Conservation (phyloP, 2,113 vertebrate genomes). For the Motacilla alba region DNA sequence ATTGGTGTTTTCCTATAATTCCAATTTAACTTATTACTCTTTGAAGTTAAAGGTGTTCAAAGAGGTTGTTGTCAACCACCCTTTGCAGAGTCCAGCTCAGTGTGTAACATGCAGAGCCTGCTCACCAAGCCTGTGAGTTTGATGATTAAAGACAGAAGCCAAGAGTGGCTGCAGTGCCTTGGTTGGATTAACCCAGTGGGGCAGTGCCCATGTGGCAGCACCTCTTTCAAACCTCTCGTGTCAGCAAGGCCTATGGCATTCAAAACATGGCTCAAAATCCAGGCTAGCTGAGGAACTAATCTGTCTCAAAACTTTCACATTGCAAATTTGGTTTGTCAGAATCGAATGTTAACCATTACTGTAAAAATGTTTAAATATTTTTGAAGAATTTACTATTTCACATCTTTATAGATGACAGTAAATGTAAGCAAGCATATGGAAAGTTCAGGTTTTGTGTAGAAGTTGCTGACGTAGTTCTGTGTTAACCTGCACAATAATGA, state of each 20-base stretch:
- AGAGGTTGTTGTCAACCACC: background rate
- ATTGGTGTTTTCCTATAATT: background rate
- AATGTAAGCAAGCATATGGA: background rate
- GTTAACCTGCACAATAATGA: background rate
- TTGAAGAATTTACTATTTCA: background rate
- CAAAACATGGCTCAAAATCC: background rate
- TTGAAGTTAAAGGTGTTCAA: background rate
- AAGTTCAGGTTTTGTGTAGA: background rate
- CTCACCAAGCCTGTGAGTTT: background rate
- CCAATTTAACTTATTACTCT: background rate
- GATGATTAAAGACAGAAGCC: background rate
- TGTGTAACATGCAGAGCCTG: accelerated
- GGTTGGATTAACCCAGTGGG: accelerated
- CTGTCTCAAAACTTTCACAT: background rate
- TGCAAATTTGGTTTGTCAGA: background rate
- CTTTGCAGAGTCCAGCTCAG: background rate
- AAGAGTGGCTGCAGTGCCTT: background rate
- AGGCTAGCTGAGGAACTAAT: background rate
- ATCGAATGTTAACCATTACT: background rate
- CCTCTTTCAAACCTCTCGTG: accelerated
- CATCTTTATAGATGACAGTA: background rate
- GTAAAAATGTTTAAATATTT: background rate
- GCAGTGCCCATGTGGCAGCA: accelerated
- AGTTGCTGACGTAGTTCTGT: background rate
- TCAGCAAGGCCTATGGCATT: background rate